A percentile compares a stretch with the other conserved stretches of the same genome.
phyloP scores from a whole-genome alignment of 1,140 invertebrate species.

The Battus philenor region DNA sequence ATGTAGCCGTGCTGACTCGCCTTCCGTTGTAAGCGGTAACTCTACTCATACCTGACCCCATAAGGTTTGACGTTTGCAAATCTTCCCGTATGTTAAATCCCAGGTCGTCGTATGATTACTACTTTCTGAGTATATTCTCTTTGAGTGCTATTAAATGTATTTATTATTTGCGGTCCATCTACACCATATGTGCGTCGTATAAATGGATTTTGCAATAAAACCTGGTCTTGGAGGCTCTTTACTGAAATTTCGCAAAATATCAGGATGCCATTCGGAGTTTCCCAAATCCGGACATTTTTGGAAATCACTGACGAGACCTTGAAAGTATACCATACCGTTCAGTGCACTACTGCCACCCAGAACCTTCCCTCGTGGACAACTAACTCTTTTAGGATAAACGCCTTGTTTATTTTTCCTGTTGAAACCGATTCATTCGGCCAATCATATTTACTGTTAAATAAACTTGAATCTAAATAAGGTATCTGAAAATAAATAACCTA shows the following conservation, averaged over 20 bases:
- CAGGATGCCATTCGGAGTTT: slow-evolving; percentile 80
- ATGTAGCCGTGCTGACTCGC: slow-evolving; percentile 75
- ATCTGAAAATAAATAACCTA: too few species aligned
- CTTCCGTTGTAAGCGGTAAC: slow-evolving; percentile 67
- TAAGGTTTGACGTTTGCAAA: slow-evolving; percentile 44
- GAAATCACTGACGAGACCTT: slow-evolving; percentile 77
- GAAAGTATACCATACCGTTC: slow-evolving; percentile 87
- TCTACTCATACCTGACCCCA: slow-evolving; percentile 43
- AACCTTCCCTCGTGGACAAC: slow-evolving; percentile 81
- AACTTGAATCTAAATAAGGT: slow-evolving; percentile 8
- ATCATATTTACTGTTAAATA: slow-evolving; percentile 18
- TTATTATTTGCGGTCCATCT: slow-evolving; percentile 32
- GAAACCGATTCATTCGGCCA: slow-evolving; percentile 21
- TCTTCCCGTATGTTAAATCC: slow-evolving; percentile 38
- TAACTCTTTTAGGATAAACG: slow-evolving; percentile 15
- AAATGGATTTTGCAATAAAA: slow-evolving; percentile 20
- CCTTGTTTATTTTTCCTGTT: slow-evolving; percentile 16
- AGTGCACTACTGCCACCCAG: slow-evolving; percentile 85
- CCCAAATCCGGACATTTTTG: slow-evolving; percentile 78
- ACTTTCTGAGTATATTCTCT: slow-evolving; percentile 32
- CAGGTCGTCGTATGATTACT: slow-evolving; percentile 52
- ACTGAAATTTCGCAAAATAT: slow-evolving; percentile 30
- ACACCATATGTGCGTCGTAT: slow-evolving; percentile 32
- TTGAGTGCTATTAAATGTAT: slow-evolving; percentile 36
- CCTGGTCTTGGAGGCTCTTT: slow-evolving; percentile 32